A percentile compares a stretch with the other conserved stretches of the same genome.
phyloP scores from a whole-genome alignment of 2,888 invertebrate genomes.

The Caprella mutica region DNA sequence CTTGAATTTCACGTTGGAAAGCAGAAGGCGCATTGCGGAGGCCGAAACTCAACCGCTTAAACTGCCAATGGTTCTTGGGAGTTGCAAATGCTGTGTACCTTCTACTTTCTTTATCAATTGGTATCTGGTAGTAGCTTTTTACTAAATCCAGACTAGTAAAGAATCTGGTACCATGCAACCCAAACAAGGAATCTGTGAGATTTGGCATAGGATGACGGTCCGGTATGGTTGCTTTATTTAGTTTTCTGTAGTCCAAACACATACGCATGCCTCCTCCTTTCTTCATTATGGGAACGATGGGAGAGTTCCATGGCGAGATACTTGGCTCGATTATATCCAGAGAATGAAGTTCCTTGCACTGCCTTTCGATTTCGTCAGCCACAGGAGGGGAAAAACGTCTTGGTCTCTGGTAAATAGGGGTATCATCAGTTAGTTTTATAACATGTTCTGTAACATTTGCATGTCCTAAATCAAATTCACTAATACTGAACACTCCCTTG shows the following conservation, averaged over 20 bases:
- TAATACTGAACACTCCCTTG: too few relatives aligned
- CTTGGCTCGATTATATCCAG: too few relatives aligned
- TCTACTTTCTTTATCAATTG: not conserved
- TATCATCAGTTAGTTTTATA: too few relatives aligned
- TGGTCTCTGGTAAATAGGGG: too few relatives aligned
- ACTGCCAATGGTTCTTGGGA: not conserved
- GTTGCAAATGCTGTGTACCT: not conserved
- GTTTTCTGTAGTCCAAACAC: conserved; percentile 2
- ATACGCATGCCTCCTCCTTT: not conserved
- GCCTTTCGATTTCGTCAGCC: too few relatives aligned
- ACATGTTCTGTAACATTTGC: too few relatives aligned
- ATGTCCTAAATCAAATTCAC: too few relatives aligned
- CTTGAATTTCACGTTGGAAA: conserved; percentile 1
- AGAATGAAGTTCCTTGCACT: too few relatives aligned
- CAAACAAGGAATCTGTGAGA: conserved; percentile 1
- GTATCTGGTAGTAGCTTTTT: not conserved
- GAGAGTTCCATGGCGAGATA: too few relatives aligned
- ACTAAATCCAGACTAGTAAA: conserved; percentile 6
- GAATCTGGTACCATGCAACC: not conserved
- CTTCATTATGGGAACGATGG: not conserved
- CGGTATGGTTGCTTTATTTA: not conserved
- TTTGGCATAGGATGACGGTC: not conserved
- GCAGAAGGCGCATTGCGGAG: not conserved
- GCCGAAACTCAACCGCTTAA: not conserved
- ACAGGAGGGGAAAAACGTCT: too few relatives aligned